These are phyloP conservation scores for Poecile atricapillus DNA, from an alignment of 2,113 vertebrate species.

Conservation along the genomic window DNA sequence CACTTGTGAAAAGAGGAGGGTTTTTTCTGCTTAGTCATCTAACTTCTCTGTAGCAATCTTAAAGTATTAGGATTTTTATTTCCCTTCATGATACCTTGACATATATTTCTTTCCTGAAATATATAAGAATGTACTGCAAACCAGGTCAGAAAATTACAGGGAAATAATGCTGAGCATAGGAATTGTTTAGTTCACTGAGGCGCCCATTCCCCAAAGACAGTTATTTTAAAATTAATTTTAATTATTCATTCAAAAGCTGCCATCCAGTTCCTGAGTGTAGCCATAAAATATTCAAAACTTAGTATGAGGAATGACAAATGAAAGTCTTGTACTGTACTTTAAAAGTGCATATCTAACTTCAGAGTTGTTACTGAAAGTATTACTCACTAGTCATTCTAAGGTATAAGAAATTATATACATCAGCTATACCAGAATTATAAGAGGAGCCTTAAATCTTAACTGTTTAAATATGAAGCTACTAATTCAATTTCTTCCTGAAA, in stretches of 20 bases:
- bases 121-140: neutral
- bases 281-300: constrained; percentile 49
- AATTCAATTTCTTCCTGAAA: neutral
- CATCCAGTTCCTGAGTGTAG: neutral
- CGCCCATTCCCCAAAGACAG: constrained; percentile 28
- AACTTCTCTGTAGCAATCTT: neutral
- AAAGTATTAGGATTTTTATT: neutral
- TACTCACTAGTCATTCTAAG: neutral
- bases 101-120: neutral
- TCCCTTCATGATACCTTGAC: neutral
- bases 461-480: neutral
- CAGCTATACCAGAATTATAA: neutral
- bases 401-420: neutral
- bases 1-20: neutral
- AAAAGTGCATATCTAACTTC: constrained; percentile 1
- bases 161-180: constrained; percentile 16
- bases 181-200: constrained; percentile 35
- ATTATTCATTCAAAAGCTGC: constrained; percentile 48
- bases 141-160: constrained; percentile 5
- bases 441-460: neutral
- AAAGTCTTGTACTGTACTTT: neutral
- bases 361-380: neutral
- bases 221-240: constrained; percentile 46
- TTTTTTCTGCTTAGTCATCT: neutral
- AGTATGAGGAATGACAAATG: constrained; percentile 43